Evolutionary conservation across 2,888 invertebrate species (phyloP).

Genomic region (Notodonta ziczac): DNA sequence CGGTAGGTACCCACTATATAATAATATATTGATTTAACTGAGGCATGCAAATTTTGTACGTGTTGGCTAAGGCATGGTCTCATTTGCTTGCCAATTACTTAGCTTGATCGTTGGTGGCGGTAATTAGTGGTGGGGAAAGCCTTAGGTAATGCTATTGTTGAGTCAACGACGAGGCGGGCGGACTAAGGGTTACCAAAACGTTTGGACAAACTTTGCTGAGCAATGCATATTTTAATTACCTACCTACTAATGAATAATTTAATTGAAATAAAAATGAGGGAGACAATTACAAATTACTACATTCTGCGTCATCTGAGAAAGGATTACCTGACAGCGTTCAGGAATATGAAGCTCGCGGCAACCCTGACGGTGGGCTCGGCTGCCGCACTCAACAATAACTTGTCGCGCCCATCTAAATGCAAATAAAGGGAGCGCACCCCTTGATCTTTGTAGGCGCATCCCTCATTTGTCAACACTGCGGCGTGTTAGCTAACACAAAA

Average conservation of each 20-base stretch:
- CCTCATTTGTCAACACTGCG: constrained; percentile 74
- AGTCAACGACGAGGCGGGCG: constrained; percentile 35
- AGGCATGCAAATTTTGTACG: not conserved
- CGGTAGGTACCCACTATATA: too few relatives aligned
- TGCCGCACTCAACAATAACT: constrained; percentile 60
- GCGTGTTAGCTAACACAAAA: constrained; percentile 46
- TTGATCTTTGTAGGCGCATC: constrained; percentile 69
- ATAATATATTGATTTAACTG: not conserved
- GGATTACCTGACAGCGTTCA: too few relatives aligned
- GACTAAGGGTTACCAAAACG: constrained; percentile 18
- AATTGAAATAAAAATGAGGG: too few relatives aligned
- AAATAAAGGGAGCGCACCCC: constrained; percentile 70
- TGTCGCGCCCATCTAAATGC: constrained; percentile 77
- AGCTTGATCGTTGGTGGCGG: constrained; percentile 52
- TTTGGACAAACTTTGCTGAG: too few relatives aligned
- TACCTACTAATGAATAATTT: too few relatives aligned
- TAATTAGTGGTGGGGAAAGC: constrained; percentile 57
- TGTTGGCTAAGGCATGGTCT: constrained; percentile 16
- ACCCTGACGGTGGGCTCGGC: constrained; percentile 15
- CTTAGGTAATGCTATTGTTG: constrained; percentile 34
- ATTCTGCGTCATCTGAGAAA: too few relatives aligned
- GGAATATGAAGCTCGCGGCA: not conserved
- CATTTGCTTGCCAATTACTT: constrained; percentile 48
- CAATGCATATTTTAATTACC: too few relatives aligned
- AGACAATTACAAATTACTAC: too few relatives aligned